These are phyloP conservation scores for Eulithis testata DNA, from an alignment of 2,888 invertebrate genomes.

Conservation along the genomic window DNA sequence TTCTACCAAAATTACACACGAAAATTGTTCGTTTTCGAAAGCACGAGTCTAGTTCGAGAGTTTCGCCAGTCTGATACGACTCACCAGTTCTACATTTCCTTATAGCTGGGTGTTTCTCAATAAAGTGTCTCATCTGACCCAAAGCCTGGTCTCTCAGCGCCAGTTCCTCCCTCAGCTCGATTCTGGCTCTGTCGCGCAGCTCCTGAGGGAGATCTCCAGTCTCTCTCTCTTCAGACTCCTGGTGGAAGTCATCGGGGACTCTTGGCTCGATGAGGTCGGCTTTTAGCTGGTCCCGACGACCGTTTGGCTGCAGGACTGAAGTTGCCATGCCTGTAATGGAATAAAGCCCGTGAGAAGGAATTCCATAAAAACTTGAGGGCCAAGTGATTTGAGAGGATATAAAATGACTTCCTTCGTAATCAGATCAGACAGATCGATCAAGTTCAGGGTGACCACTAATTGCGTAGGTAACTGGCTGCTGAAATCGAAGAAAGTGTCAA, in stretches of 20 bases:
- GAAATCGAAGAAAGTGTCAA: too few relatives aligned
- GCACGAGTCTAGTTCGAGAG: too few relatives aligned
- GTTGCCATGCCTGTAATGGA: conserved; percentile 63
- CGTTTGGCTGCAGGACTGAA: conserved; percentile 76
- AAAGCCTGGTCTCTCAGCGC: conserved; percentile 89
- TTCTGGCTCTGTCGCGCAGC: conserved; percentile 86
- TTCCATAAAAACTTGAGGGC: too few relatives aligned
- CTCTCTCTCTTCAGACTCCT: conserved; percentile 73
- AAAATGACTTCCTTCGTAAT: too few relatives aligned
- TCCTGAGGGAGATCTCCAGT: conserved; percentile 81
- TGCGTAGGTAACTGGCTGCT: too few relatives aligned
- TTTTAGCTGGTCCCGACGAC: conserved; percentile 67
- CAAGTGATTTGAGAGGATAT: too few relatives aligned
- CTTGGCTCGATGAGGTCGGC: conserved; percentile 62
- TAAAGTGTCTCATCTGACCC: conserved; percentile 92
- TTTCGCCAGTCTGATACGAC: conserved; percentile 22
- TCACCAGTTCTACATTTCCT: conserved; percentile 91
- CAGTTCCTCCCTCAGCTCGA: conserved; percentile 92
- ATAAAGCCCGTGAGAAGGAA: background rate
- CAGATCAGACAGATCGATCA: too few relatives aligned
- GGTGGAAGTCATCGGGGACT: conserved; percentile 64
- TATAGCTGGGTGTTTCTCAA: conserved; percentile 92
- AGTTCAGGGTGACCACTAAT: too few relatives aligned
- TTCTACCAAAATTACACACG: too few relatives aligned
- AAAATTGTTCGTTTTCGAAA: too few relatives aligned